Conservation (phyloP, 2,797 vertebrate species). For the Adrianichthys oophorus region DNA sequence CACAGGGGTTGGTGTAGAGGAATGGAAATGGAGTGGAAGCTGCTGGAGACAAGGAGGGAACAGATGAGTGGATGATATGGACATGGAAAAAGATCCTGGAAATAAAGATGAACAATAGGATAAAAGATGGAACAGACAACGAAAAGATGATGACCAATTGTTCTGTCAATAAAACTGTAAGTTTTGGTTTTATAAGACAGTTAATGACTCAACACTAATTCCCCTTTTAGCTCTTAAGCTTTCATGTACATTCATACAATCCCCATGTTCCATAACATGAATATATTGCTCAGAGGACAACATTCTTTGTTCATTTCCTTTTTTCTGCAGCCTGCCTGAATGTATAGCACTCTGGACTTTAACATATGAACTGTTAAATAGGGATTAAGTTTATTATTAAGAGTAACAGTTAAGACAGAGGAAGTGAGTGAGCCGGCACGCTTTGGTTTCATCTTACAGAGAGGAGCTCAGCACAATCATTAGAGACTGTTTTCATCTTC, state of each 20-base stretch:
- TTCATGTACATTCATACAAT: too few relatives aligned
- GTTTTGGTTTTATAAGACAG: too few relatives aligned
- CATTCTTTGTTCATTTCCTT: too few relatives aligned
- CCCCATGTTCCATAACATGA: too few relatives aligned
- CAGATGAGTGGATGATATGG: neutral
- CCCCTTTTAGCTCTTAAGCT: too few relatives aligned
- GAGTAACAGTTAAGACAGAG: conserved; percentile 34
- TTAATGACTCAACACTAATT: too few relatives aligned
- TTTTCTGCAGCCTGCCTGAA: too few relatives aligned
- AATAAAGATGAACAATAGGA: neutral
- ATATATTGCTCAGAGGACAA: too few relatives aligned
- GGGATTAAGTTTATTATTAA: conserved; percentile 33
- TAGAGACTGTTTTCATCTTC: conserved; percentile 50
- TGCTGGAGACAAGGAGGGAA: neutral
- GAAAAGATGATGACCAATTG: neutral
- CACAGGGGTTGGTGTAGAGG: neutral
- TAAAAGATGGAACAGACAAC: neutral
- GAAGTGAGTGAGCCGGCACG: conserved; percentile 45
- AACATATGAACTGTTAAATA: neutral
- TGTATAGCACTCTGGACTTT: neutral
- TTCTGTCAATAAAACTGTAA: neutral
- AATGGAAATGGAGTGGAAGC: conserved; percentile 1
- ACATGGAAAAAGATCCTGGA: neutral
- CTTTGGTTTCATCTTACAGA: conserved; percentile 59
- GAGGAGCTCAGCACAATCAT: conserved; percentile 39